Percentiles rank a stretch among this genome's conserved stretches.
These are phyloP conservation scores for Symphodus melops DNA, from an alignment of 2,113 vertebrate genomes.

Conservation along the genomic window DNA sequence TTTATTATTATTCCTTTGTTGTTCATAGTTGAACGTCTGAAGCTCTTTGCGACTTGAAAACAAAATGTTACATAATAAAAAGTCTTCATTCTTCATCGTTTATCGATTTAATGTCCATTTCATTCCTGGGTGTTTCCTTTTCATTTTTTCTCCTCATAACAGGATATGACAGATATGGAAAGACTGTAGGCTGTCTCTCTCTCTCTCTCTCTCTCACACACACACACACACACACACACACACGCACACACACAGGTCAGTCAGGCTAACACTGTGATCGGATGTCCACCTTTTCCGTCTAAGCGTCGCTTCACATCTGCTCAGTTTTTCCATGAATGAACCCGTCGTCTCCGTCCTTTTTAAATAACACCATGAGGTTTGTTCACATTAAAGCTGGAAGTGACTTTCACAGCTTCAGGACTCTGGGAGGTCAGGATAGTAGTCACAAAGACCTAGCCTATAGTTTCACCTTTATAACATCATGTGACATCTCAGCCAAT, in stretches of 20 bases:
- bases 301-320: constrained; percentile 44
- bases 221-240: constrained; percentile 2
- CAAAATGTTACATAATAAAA: background rate
- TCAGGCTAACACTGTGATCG: constrained; percentile 40
- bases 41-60: background rate
- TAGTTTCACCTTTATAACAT: too few relatives aligned
- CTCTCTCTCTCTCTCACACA: background rate
- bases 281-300: constrained; percentile 50
- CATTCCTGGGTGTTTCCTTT: background rate
- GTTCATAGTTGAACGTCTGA: background rate
- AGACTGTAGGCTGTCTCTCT: constrained; percentile 26
- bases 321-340: constrained; percentile 25
- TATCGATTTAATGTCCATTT: background rate
- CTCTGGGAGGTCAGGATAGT: too few relatives aligned
- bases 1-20: too few relatives aligned
- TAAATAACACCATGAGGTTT: background rate
- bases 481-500: too few relatives aligned
- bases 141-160: constrained; percentile 34
- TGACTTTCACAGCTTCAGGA: background rate
- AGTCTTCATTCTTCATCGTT: background rate
- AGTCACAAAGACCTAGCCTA: too few relatives aligned
- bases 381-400: constrained; percentile 29
- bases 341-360: background rate
- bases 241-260: constrained; percentile 36
- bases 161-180: constrained; percentile 66